These are phyloP conservation scores for Rhynchonycteris naso DNA, from an alignment of 2,797 vertebrate genomes.

Conservation along the genomic window DNA sequence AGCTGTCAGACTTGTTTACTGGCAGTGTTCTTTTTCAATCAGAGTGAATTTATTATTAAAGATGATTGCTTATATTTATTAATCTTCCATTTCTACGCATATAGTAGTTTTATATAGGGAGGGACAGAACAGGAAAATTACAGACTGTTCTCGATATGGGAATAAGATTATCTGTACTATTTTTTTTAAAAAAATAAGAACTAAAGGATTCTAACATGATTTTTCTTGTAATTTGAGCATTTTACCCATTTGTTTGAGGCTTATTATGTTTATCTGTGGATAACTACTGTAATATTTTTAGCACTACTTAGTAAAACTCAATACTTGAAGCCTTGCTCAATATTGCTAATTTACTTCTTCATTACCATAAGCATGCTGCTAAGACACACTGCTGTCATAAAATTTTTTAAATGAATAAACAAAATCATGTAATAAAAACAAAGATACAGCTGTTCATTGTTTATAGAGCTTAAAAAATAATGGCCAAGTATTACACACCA, in stretches of 20 bases:
- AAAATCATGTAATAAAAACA: conserved; percentile 67
- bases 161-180: background rate
- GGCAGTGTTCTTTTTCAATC: conserved; percentile 30
- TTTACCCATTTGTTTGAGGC: conserved; percentile 67
- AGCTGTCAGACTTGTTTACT: conserved; percentile 58
- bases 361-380: conserved; percentile 55
- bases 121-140: background rate
- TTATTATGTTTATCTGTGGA: conserved; percentile 82
- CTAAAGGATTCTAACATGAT: conserved; percentile 23
- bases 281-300: conserved; percentile 82
- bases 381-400: conserved; percentile 26
- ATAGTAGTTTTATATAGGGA: background rate
- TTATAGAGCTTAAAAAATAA: conserved; percentile 57
- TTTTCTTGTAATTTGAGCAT: conserved; percentile 47
- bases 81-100: conserved; percentile 14
- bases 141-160: background rate
- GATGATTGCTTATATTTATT: background rate
- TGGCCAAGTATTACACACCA: conserved; percentile 26
- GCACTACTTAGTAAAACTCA: conserved; percentile 79
- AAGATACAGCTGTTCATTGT: conserved; percentile 66
- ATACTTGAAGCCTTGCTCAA: conserved; percentile 76
- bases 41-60: conserved; percentile 50
- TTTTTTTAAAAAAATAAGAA: conserved; percentile 65
- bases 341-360: conserved; percentile 84
- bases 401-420: conserved; percentile 62